Evolutionary conservation across 2,113 vertebrate species (phyloP).

Genomic region (Tragelaphus buxtoni): DNA sequence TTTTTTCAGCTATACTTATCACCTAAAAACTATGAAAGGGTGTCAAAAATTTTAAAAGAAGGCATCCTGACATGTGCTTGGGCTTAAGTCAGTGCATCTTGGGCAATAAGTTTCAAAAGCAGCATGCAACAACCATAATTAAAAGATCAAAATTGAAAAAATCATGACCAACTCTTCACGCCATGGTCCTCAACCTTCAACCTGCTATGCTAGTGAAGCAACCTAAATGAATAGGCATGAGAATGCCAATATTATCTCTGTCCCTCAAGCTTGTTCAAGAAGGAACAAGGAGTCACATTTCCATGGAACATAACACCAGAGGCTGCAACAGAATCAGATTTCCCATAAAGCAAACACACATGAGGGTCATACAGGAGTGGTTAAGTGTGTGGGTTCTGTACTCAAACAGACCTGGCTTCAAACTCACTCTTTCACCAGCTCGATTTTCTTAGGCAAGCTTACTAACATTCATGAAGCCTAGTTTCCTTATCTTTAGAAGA

Average conservation of each 20-base stretch:
- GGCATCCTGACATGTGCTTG: not conserved
- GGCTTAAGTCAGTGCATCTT: not conserved
- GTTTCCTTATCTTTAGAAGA: not conserved
- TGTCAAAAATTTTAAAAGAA: not conserved
- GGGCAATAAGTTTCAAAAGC: not conserved
- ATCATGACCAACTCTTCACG: not conserved
- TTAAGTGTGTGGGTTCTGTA: not conserved
- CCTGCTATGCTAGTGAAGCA: not conserved
- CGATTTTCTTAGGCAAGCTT: not conserved
- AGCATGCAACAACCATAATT: not conserved
- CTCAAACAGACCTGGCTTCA: not conserved
- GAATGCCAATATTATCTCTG: not conserved
- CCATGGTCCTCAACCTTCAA: not conserved
- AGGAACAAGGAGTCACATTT: not conserved
- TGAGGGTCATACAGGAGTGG: fast-evolving
- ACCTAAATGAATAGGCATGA: not conserved
- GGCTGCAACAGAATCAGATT: not conserved
- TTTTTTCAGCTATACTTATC: not conserved
- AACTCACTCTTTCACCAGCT: not conserved
- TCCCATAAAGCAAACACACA: not conserved
- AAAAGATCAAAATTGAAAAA: not conserved
- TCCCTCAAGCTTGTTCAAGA: not conserved
- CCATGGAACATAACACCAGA: not conserved
- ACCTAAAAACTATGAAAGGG: not conserved
- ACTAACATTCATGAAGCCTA: not conserved